Base-by-base conservation (phyloP, 2,888 invertebrate species). In the Thecophora atra region DNA sequence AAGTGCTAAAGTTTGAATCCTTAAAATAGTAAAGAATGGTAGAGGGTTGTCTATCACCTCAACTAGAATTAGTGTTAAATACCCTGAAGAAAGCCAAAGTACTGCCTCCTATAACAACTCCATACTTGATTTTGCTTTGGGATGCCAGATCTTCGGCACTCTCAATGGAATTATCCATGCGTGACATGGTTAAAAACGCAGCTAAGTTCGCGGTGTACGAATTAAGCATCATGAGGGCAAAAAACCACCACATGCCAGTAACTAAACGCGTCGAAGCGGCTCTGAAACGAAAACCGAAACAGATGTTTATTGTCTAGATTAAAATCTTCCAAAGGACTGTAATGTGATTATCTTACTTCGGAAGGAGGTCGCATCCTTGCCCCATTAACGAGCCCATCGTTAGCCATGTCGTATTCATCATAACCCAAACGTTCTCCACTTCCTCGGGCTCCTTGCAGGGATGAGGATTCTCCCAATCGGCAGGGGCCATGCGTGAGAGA, bases 101-200 rank as follows among this genome's bases (percentile, higher is more conserved):
- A 5, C 98, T 94, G 19, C 98, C 99, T 24, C 93, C 94, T 52
- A 84, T 81, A n/a, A 97, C 88, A n/a, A 94, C 93, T 5, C 99
- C 99, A 85, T 97, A 99, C 86, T 97, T 97, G 77, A 99, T 97
- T 87, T 95, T 95, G n/a, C 92, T 95, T 86, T 99, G 98, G 81
- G 92, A 91, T 0, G 96, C 94, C 73, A 99, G 89, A 86, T 98
- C 98, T 82, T 98, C 97, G 0, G 94, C 97, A 80, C 91, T 93
- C 82, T 93, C 93, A 74, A 99, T 97, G 2, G 96, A 94, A 19
- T 80, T 83, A 0, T 79, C 86, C 79, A 85, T 84, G 47, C 95
- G 90, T 51, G 95, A 95, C 81, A 94, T 94, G 0, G 97, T 97
- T 6, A 97, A 89, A 83, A 97, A 97, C 28, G 97, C 97, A 13